phyloP scores from a whole-genome alignment of 2,113 vertebrate genomes.

The Periophthalmodon schlosseri region DNA sequence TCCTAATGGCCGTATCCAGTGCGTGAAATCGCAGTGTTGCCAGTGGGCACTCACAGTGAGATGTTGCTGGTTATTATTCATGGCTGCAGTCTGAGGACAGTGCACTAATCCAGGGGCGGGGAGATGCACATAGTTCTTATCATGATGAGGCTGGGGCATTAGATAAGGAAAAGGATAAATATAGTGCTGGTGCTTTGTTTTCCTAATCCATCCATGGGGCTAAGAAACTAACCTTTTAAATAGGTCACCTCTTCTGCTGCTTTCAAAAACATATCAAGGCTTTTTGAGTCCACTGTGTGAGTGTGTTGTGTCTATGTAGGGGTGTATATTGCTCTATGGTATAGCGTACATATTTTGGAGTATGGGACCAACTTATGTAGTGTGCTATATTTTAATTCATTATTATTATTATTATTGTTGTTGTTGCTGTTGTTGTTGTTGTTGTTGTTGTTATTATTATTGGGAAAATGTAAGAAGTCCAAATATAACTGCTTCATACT shows the following conservation, averaged over 20 bases:
- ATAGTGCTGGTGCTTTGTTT: constrained; percentile 67
- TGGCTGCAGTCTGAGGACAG: constrained; percentile 54
- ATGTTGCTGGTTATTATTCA: constrained; percentile 53
- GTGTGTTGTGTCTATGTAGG: constrained; percentile 11
- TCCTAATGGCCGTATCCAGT: constrained; percentile 62
- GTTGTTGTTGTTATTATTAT: no score
- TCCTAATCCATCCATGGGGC: constrained; percentile 67
- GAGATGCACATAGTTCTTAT: constrained; percentile 64
- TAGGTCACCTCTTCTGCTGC: constrained; percentile 69
- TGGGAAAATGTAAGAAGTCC: no score
- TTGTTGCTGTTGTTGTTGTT: no score
- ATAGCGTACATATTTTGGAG: no score
- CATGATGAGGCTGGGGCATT: constrained; percentile 57
- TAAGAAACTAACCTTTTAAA: constrained; percentile 75
- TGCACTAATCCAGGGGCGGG: constrained; percentile 59
- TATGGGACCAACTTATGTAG: no score
- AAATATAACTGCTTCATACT: constrained; percentile 18
- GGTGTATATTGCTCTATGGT: neutral
- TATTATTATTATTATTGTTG: no score
- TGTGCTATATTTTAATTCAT: no score
- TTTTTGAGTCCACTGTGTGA: constrained; percentile 17
- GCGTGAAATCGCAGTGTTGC: constrained; percentile 62
- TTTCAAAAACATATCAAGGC: constrained; percentile 47
- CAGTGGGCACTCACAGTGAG: constrained; percentile 57
- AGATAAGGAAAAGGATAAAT: constrained; percentile 73